Evolutionary conservation across 2,113 vertebrate species (phyloP), one percentile per base, ranked within the genome.

Genomic region (Sciurus niger): DNA sequence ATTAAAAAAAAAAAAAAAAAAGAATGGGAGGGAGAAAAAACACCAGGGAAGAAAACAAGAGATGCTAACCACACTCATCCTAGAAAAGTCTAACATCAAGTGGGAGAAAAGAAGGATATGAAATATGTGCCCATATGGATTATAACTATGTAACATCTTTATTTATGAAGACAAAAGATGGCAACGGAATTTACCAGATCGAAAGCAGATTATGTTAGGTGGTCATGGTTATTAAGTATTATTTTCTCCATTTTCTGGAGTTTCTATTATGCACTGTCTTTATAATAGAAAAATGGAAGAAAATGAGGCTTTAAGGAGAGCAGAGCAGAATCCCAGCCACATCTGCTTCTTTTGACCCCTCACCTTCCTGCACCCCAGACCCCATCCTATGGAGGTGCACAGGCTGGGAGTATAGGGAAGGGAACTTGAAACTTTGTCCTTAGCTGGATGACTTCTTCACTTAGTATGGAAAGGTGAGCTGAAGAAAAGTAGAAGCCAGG

Each of bases 361-460:
- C 32, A 32, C 18, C 13, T 24, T 55, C 30, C 4, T 22, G 1
- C 8, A 18, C 3, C 65, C 7, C 13, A 1, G 72, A 2, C 14
- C 18, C 5, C 9, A 43, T 32, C 24, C 34, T 17, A 22, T 32
- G 20, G 48, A 63, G 22, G 60, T 30, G 37, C 73, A 1, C 0
- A 17, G 84, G n/a, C 37, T 20, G 53, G 43, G 43, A 90, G 51
- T 12, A 14, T 5, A 24, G 3, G 7, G 34, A 37, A 51, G 43
- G 30, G 25, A 18, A 8, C 3, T 8, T 34, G 85, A 32, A 77
- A 20, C 40, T 43, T 13, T 4, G 8, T 17, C 51, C 63, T 14
- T 22, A 0, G 6, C 2, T 1, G 2, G 1, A 8, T 13, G 16
- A 20, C 28, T 25, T 58, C 4, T n/a, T 30, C 9, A 6, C 34